These are phyloP conservation scores for Catocala fraxini DNA, from an alignment of 2,888 invertebrate species.

Conservation along the genomic window DNA sequence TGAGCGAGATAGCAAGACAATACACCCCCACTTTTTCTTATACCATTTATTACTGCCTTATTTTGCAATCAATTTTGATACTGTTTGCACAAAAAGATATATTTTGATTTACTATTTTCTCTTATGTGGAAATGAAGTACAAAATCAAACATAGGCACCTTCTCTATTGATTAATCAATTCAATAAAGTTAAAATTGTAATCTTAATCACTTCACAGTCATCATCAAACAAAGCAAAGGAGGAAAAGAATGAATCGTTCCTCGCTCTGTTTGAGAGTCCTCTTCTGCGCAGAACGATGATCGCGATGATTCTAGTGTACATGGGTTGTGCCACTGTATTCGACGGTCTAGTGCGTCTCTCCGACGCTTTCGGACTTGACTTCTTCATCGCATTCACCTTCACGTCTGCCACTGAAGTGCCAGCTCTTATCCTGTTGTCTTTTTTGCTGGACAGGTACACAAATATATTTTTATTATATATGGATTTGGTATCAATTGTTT, in stretches of 20 bases:
- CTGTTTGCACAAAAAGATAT: too few relatives aligned
- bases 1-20: too few relatives aligned
- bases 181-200: neutral
- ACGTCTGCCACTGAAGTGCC: slow-evolving; percentile 69
- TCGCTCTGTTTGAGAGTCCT: neutral
- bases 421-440: slow-evolving; percentile 29
- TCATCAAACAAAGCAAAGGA: slow-evolving; percentile 10
- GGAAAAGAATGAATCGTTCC: slow-evolving; percentile 10
- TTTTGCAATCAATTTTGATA: too few relatives aligned
- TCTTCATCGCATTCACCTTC: slow-evolving; percentile 71
- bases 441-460: slow-evolving; percentile 17
- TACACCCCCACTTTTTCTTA: too few relatives aligned
- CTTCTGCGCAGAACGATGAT: slow-evolving; percentile 7
- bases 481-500: neutral
- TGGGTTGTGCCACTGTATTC: slow-evolving; percentile 61
- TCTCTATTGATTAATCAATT: too few relatives aligned
- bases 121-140: too few relatives aligned
- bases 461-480: neutral
- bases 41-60: too few relatives aligned
- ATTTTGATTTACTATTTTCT: too few relatives aligned
- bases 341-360: slow-evolving; percentile 71
- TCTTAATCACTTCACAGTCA: slow-evolving; percentile 34
- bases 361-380: slow-evolving; percentile 68
- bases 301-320: slow-evolving; percentile 52
- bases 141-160: too few relatives aligned